Evolutionary conservation across 2,797 vertebrate species (phyloP).

Genomic region (Mico argentatus): DNA sequence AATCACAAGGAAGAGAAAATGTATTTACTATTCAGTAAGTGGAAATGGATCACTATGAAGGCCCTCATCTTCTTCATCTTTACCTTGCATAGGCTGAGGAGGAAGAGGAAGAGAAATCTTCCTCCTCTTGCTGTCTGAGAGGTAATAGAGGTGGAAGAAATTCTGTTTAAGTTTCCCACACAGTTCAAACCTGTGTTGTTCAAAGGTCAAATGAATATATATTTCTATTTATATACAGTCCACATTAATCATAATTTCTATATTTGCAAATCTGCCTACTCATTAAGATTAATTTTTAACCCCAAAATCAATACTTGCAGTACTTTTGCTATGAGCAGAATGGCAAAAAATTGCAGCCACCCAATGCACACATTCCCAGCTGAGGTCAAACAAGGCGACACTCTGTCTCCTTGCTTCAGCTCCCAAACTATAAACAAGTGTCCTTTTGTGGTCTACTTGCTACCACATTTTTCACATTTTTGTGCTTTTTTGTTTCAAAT

Average conservation of each 20-base stretch:
- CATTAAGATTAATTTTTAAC: background rate
- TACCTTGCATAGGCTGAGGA: background rate
- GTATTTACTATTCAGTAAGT: background rate
- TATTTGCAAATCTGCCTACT: background rate
- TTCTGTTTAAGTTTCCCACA: background rate
- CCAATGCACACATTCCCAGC: background rate
- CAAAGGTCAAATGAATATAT: background rate
- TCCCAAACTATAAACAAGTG: background rate
- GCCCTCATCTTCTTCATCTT: background rate
- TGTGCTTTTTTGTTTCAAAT: background rate
- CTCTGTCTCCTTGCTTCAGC: background rate
- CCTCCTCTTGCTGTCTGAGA: background rate
- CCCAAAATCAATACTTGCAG: background rate
- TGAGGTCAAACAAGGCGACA: background rate
- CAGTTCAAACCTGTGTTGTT: background rate
- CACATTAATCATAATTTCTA: background rate
- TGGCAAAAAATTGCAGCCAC: background rate
- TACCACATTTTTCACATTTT: background rate
- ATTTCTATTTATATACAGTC: background rate
- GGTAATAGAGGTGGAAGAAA: background rate
- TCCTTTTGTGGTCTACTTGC: background rate
- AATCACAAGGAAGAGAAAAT: background rate
- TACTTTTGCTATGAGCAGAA: background rate
- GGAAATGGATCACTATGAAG: background rate
- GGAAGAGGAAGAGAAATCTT: background rate